phyloP scores from a whole-genome alignment of 2,888 invertebrate genomes.

The Phasia obesa region DNA sequence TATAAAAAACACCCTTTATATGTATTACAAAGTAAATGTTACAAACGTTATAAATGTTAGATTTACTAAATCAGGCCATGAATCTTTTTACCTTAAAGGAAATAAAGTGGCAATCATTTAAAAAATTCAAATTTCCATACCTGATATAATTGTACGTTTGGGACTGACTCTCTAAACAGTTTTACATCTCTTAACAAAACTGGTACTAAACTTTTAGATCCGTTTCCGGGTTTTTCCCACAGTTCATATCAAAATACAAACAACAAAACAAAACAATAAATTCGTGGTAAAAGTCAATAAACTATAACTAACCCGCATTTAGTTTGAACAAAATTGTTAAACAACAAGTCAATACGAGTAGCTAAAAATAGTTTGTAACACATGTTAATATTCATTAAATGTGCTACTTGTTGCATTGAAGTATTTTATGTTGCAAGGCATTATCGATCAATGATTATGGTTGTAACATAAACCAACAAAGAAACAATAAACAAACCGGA shows the following conservation, averaged over 20 bases:
- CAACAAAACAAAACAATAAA: constrained; percentile 31
- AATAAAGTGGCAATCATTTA: too few species aligned
- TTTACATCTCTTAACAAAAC: background rate
- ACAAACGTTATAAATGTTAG: too few species aligned
- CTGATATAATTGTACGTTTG: background rate
- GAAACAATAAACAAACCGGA: background rate
- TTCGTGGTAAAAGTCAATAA: constrained; percentile 54
- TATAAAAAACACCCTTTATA: too few species aligned
- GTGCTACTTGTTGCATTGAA: constrained; percentile 19
- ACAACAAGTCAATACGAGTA: constrained; percentile 11
- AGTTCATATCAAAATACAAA: constrained; percentile 31
- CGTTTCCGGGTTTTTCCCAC: constrained; percentile 64
- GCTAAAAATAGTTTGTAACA: constrained; percentile 35
- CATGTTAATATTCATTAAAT: constrained; percentile 16
- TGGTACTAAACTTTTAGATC: constrained; percentile 2
- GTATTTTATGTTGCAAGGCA: constrained; percentile 18
- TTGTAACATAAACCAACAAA: background rate
- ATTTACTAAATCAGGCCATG: too few species aligned
- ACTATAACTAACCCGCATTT: constrained; percentile 64
- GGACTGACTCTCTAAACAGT: background rate
- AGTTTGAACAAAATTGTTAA: background rate
- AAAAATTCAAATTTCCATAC: background rate
- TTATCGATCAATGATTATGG: background rate
- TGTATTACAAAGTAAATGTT: too few species aligned
- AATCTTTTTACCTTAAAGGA: background rate